Percentiles rank a stretch among this genome's conserved stretches.
These are phyloP conservation scores for Spodoptera littoralis DNA, from an alignment of 2,888 invertebrate species.

Conservation along the genomic window DNA sequence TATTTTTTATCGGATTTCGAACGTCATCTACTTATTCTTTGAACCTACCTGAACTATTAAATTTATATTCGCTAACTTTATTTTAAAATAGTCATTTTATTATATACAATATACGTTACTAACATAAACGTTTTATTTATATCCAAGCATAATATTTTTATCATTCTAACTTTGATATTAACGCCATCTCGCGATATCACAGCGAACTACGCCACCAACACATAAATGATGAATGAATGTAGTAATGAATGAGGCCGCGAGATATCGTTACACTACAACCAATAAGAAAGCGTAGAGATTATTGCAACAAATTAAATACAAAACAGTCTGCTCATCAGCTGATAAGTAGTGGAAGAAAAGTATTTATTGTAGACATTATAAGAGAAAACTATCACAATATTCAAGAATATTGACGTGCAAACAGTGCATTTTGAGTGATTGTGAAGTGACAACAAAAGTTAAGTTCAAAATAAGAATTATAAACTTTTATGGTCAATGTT, in stretches of 20 bases:
- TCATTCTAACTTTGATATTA: constrained; percentile 12
- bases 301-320: constrained; percentile 43
- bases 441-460: constrained; percentile 29
- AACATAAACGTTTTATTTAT: too few relatives aligned
- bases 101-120: too few relatives aligned
- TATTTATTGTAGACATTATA: constrained; percentile 38
- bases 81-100: too few relatives aligned
- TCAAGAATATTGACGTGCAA: constrained; percentile 17
- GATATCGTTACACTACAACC: constrained; percentile 41
- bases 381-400: constrained; percentile 34
- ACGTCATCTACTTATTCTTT: too few relatives aligned
- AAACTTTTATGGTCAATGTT: constrained; percentile 26
- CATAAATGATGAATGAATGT: constrained; percentile 35
- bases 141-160: too few relatives aligned
- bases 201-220: constrained; percentile 23
- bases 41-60: too few relatives aligned
- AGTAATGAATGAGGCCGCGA: constrained; percentile 49
- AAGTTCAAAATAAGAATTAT: constrained; percentile 16
- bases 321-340: constrained; percentile 52
- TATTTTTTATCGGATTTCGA: too few relatives aligned
- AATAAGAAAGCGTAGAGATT: constrained; percentile 28
- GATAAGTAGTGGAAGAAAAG: constrained; percentile 49
- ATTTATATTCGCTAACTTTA: too few relatives aligned
- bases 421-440: constrained; percentile 27
- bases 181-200: constrained; percentile 50